Conservation (phyloP, 1,140 invertebrate species). For the Lycorma delicatula region DNA sequence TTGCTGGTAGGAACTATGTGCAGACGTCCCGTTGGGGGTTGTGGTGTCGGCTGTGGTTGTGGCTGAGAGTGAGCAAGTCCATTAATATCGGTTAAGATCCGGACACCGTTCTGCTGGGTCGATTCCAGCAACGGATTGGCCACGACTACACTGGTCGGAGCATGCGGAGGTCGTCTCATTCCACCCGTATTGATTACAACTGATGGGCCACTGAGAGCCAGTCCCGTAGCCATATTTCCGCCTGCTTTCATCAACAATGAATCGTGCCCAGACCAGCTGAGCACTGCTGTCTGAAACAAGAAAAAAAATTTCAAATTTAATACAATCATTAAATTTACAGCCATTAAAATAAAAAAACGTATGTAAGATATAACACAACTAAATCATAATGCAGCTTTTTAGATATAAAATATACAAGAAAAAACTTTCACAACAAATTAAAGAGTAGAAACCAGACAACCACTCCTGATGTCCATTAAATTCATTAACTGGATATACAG, state of each 20-base stretch:
- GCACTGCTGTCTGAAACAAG: slow-evolving; percentile 31
- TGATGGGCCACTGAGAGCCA: slow-evolving; percentile 8
- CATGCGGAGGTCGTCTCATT: slow-evolving; percentile 6
- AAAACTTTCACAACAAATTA: no score
- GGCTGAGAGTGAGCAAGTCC: slow-evolving; percentile 10
- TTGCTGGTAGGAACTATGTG: slow-evolving; percentile 4
- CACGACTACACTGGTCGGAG: slow-evolving; percentile 20
- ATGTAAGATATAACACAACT: no score
- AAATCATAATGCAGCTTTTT: no score
- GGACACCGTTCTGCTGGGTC: slow-evolving; percentile 26
- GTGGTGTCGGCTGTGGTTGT: background rate
- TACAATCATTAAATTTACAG: no score
- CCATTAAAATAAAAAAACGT: no score
- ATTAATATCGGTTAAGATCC: slow-evolving; percentile 27
- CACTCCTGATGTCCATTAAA: no score
- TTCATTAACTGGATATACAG: no score
- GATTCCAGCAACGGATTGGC: slow-evolving; percentile 16
- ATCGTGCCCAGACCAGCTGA: slow-evolving; percentile 26
- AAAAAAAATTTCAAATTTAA: slow-evolving; percentile 9
- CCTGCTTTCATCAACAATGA: slow-evolving; percentile 24
- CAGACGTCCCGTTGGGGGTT: background rate
- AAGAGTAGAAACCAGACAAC: no score
- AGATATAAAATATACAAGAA: no score
- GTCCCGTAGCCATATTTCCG: background rate
- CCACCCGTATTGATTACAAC: slow-evolving; percentile 18